These are phyloP conservation scores for Prunella fulvescens DNA, from an alignment of 2,113 vertebrate species.

Conservation along the genomic window DNA sequence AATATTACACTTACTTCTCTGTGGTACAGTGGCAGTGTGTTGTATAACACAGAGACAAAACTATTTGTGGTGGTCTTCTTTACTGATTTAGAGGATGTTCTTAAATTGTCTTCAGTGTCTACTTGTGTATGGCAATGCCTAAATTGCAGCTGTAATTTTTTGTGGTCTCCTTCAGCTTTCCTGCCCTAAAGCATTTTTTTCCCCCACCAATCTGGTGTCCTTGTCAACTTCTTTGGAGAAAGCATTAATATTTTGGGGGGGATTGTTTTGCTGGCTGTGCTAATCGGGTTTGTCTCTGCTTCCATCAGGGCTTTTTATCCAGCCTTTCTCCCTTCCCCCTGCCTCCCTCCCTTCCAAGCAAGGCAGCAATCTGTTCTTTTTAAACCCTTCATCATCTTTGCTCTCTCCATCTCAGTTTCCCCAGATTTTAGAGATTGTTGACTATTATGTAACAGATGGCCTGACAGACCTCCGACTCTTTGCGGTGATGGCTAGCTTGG, in stretches of 20 bases:
- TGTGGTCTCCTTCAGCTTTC: background rate
- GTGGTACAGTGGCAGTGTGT: background rate
- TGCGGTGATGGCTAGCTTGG: slow-evolving; percentile 88
- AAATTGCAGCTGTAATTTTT: background rate
- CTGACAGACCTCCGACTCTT: slow-evolving; percentile 91
- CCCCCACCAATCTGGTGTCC: slow-evolving; percentile 7
- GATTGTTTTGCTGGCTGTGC: slow-evolving; percentile 65
- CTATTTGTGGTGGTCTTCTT: background rate
- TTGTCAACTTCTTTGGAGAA: slow-evolving; percentile 46
- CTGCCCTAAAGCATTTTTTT: background rate
- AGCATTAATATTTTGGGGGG: slow-evolving; percentile 42
- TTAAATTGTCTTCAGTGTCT: background rate
- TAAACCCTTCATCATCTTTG: slow-evolving; percentile 75
- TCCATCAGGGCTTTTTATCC: slow-evolving; percentile 66
- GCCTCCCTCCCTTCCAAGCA: slow-evolving; percentile 33
- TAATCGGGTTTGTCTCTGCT: slow-evolving; percentile 66
- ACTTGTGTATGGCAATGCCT: background rate
- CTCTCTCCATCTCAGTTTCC: slow-evolving; percentile 65
- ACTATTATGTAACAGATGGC: slow-evolving; percentile 92
- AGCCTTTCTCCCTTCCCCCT: slow-evolving; percentile 3
- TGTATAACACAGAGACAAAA: background rate
- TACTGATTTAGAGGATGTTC: background rate
- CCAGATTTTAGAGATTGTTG: slow-evolving; percentile 92
- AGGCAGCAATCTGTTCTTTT: slow-evolving; percentile 77
- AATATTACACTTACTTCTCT: background rate